A percentile compares a stretch with the other conserved stretches of the same genome.
Conservation (phyloP, 2,113 vertebrate genomes). For the Pampusana beccarii region DNA sequence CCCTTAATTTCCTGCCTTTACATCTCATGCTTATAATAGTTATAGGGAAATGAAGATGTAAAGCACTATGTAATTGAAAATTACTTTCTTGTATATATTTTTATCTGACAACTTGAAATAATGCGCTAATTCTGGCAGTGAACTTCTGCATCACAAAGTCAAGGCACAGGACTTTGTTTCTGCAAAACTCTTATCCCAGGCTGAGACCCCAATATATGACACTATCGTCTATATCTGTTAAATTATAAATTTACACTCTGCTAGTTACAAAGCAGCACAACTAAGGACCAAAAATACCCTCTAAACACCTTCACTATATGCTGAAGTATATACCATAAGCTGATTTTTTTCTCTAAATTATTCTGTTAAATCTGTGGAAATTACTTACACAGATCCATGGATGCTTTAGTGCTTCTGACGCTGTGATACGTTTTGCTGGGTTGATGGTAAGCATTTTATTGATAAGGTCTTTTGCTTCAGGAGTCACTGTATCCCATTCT, state of each 20-base stretch:
- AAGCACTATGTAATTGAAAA: background rate
- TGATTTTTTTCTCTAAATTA: background rate
- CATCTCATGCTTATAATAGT: background rate
- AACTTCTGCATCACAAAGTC: background rate
- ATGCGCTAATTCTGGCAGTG: background rate
- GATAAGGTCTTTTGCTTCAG: constrained; percentile 98
- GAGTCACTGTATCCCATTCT: constrained; percentile 97
- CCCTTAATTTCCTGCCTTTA: background rate
- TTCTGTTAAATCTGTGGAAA: background rate
- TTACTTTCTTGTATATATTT: background rate
- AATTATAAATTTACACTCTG: background rate
- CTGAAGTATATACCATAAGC: background rate
- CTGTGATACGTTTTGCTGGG: constrained; percentile 92
- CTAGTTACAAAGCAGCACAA: background rate
- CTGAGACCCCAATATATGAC: background rate
- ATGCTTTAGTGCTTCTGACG: constrained; percentile 92
- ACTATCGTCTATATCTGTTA: background rate
- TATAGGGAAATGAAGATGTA: background rate
- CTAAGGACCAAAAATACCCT: background rate
- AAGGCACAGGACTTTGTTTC: background rate
- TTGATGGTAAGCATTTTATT: constrained; percentile 99
- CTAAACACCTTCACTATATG: background rate
- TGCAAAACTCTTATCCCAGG: background rate
- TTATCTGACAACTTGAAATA: background rate
- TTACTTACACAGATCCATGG: constrained; percentile 96